A percentile compares a stretch with the other conserved stretches of the same genome.
phyloP scores from a whole-genome alignment of 2,888 invertebrate genomes.

The Andrena chrysosceles region DNA sequence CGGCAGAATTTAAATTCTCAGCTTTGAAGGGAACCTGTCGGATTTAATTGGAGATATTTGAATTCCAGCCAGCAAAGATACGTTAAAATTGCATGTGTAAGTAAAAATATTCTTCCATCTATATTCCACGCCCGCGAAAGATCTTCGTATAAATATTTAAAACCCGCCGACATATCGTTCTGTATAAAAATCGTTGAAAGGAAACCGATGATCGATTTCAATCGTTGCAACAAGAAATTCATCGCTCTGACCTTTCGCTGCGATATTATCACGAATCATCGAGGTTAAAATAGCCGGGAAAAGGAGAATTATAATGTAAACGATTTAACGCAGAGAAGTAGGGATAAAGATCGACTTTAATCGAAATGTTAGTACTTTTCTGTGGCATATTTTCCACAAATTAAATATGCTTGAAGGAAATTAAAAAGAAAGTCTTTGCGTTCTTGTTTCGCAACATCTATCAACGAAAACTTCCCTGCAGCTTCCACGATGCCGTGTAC shows the following conservation, averaged over 20 bases:
- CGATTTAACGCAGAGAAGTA: neutral
- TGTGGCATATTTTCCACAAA: neutral
- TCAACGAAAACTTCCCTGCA: neutral
- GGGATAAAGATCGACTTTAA: neutral
- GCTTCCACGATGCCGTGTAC: neutral
- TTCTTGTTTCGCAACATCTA: neutral
- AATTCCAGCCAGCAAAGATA: slow-evolving; percentile 35
- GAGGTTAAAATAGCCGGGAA: neutral
- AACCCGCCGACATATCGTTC: slow-evolving; percentile 13
- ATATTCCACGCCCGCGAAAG: slow-evolving; percentile 15
- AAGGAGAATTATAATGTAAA: neutral
- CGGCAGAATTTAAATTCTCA: slow-evolving; percentile 39
- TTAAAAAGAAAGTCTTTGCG: neutral
- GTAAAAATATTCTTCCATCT: slow-evolving; percentile 40
- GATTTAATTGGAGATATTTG: slow-evolving; percentile 49
- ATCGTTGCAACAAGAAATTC: slow-evolving; percentile 1
- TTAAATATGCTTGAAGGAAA: neutral
- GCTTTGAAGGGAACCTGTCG: slow-evolving; percentile 20
- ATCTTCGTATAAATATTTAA: slow-evolving; percentile 45
- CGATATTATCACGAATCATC: neutral
- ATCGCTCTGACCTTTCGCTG: neutral
- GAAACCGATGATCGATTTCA: slow-evolving; percentile 7
- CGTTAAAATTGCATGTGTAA: slow-evolving; percentile 26
- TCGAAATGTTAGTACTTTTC: neutral
- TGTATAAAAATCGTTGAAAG: neutral